Evolutionary conservation across 2,888 invertebrate species (phyloP).

Genomic region (Aplocera efformata): DNA sequence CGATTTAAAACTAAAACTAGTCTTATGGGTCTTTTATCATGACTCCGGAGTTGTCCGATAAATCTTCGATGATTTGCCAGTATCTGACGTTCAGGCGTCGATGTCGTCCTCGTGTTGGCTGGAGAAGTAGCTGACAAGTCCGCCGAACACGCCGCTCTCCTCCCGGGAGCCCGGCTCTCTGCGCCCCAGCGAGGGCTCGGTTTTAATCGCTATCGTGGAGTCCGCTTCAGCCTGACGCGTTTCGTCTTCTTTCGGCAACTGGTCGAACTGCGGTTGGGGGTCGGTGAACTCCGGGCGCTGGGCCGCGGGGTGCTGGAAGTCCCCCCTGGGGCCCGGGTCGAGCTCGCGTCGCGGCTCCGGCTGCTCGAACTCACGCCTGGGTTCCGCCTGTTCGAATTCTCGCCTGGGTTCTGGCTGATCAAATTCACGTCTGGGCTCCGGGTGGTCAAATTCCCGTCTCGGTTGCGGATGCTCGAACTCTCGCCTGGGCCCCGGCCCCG

Average conservation of each 20-base stretch:
- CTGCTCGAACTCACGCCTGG: neutral
- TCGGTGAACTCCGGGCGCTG: constrained; percentile 18
- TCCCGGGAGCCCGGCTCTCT: constrained; percentile 49
- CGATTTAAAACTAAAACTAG: too few species aligned
- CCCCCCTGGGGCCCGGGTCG: neutral
- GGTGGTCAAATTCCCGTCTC: constrained; percentile 6
- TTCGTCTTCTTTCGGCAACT: constrained; percentile 12
- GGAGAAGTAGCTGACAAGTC: constrained; percentile 94
- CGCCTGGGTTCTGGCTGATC: neutral
- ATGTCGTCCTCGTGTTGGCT: constrained; percentile 94
- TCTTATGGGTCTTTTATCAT: too few species aligned
- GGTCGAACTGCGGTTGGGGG: constrained; percentile 8
- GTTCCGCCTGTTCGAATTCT: constrained; percentile 1
- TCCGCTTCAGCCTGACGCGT: constrained; percentile 16
- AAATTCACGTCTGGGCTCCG: constrained; percentile 1
- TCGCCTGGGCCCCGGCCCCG: too few species aligned
- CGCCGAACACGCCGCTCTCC: constrained; percentile 90
- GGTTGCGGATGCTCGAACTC: constrained; percentile 10
- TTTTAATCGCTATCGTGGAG: constrained; percentile 19
- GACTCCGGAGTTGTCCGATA: too few species aligned
- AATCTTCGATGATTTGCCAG: too few species aligned
- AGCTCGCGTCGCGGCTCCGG: constrained; percentile 2
- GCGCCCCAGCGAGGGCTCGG: constrained; percentile 10
- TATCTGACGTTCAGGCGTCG: constrained; percentile 69
- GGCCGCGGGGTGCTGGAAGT: constrained; percentile 11